Evolutionary conservation across 2,888 invertebrate species (phyloP).

Genomic region (Phlogophora meticulosa): DNA sequence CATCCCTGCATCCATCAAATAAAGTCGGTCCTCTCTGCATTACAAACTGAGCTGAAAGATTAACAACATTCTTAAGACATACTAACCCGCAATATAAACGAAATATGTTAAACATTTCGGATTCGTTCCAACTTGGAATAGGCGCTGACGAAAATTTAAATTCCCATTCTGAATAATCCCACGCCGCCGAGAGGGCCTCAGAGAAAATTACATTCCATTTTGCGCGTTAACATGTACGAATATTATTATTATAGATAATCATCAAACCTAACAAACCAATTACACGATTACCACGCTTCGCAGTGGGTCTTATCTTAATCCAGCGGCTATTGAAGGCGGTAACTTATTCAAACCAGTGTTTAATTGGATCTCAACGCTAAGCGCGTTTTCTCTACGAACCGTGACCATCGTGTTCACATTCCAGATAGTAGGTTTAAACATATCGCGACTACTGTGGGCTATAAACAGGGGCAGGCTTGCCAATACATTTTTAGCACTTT

Average conservation of each 20-base stretch:
- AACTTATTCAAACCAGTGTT: conserved; percentile 55
- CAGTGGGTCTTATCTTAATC: conserved; percentile 64
- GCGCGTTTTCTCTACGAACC: conserved; percentile 38
- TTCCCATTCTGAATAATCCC: conserved; percentile 56
- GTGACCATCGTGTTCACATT: conserved; percentile 54
- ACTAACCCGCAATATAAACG: conserved; percentile 40
- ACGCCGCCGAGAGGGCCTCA: conserved; percentile 39
- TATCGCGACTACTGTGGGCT: conserved; percentile 43
- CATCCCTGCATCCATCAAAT: conserved; percentile 35
- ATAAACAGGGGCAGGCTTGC: conserved; percentile 23
- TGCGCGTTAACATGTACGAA: conserved; percentile 61
- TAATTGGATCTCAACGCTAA: conserved; percentile 57
- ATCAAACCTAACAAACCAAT: conserved; percentile 61
- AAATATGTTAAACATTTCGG: conserved; percentile 57
- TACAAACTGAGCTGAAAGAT: conserved; percentile 18
- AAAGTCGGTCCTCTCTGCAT: conserved; percentile 10
- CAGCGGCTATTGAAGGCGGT: conserved; percentile 51
- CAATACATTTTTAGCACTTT: conserved; percentile 47
- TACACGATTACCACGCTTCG: conserved; percentile 60
- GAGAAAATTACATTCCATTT: conserved; percentile 61
- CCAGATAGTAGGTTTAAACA: conserved; percentile 36
- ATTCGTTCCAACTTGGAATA: conserved; percentile 53
- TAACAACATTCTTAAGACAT: conserved; percentile 36
- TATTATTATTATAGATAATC: conserved; percentile 61
- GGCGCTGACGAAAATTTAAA: conserved; percentile 59